These are phyloP conservation scores for Nezara viridula DNA, from an alignment of 2,888 invertebrate genomes.

Conservation along the genomic window DNA sequence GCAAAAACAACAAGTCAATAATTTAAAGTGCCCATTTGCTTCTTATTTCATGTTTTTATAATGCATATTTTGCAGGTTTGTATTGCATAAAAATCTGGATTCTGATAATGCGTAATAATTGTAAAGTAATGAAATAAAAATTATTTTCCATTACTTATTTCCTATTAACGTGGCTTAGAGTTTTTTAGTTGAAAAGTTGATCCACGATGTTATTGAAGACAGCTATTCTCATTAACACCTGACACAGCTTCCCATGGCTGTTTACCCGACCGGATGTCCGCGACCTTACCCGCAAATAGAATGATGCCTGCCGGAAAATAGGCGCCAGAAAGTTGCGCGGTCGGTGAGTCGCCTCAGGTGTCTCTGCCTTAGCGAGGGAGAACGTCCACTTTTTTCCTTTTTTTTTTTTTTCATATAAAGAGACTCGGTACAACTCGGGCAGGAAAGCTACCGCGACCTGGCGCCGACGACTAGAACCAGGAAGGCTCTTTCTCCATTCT, in stretches of 20 bases:
- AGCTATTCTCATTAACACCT: neutral
- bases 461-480: constrained; percentile 26
- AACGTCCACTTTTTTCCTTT: neutral
- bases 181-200: neutral
- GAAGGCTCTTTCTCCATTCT: constrained; percentile 40
- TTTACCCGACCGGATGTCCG: constrained; percentile 12
- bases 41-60: too few species aligned
- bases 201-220: neutral
- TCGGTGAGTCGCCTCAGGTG: neutral
- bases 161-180: too few species aligned
- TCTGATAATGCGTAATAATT: too few species aligned
- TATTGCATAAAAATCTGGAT: too few species aligned
- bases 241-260: neutral
- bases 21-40: too few species aligned
- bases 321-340: constrained; percentile 45
- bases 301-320: constrained; percentile 28
- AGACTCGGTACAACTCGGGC: neutral
- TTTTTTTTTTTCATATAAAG: neutral
- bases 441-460: constrained; percentile 37
- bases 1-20: too few species aligned
- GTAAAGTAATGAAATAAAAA: too few species aligned
- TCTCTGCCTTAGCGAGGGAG: neutral
- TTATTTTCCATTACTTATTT: too few species aligned
- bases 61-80: too few species aligned
- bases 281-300: constrained; percentile 37